These are phyloP conservation scores for Catocala sponsa DNA, from an alignment of 2,888 invertebrate genomes.

Conservation along the genomic window DNA sequence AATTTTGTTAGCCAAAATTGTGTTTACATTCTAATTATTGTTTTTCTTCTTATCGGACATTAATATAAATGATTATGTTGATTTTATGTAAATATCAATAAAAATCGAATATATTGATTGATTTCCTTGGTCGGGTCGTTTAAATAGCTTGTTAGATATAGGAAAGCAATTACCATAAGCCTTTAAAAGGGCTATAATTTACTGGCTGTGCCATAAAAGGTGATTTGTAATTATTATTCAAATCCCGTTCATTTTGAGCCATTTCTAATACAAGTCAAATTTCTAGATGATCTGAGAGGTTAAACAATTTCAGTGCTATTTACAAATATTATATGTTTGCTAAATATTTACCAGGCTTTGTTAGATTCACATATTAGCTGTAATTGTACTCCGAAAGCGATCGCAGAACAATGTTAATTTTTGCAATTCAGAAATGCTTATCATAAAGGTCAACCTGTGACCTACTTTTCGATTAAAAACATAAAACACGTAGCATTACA, in stretches of 20 bases:
- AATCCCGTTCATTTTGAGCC: too few species aligned
- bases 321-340: too few species aligned
- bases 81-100: background rate
- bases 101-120: background rate
- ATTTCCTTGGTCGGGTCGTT: background rate
- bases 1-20: background rate
- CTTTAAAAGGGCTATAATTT: background rate
- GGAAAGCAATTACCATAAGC: background rate
- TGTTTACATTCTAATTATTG: background rate
- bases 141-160: background rate
- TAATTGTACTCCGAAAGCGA: conserved; percentile 24
- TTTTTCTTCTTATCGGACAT: background rate
- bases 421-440: conserved; percentile 36
- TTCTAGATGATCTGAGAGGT: too few species aligned
- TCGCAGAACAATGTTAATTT: conserved; percentile 41
- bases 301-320: too few species aligned
- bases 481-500: conserved; percentile 38
- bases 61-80: background rate
- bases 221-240: conserved; percentile 26
- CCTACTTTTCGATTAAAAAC: conserved; percentile 37
- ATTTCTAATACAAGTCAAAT: too few species aligned
- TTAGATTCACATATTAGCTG: too few species aligned
- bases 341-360: too few species aligned
- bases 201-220: conserved; percentile 3
- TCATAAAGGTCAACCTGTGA: conserved; percentile 46